These are phyloP conservation scores for Catagonus wagneri DNA, from an alignment of 2,113 vertebrate species.

Conservation along the genomic window DNA sequence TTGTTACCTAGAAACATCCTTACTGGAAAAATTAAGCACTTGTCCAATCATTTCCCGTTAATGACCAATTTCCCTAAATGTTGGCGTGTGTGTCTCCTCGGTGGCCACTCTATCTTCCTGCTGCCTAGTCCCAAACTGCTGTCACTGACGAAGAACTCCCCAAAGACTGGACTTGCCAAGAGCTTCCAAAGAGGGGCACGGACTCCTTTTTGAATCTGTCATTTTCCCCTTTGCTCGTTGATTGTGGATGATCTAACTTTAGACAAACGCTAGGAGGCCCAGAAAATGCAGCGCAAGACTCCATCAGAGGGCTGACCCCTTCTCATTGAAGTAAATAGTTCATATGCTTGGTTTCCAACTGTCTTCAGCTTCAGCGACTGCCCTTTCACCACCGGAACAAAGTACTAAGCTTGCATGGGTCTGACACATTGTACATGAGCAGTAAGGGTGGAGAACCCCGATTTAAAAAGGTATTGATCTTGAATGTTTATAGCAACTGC, in stretches of 20 bases:
- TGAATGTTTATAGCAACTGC: not conserved
- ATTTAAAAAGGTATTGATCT: not conserved
- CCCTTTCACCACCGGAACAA: not conserved
- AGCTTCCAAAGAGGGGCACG: not conserved
- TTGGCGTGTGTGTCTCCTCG: slow-evolving; percentile 7
- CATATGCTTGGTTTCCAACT: not conserved
- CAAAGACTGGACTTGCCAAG: not conserved
- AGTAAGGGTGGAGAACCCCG: not conserved
- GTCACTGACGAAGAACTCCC: slow-evolving; percentile 18
- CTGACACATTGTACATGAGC: not conserved
- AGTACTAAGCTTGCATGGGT: not conserved
- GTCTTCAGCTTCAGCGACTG: not conserved
- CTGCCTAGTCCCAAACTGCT: not conserved
- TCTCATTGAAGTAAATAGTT: not conserved
- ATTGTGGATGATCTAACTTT: not conserved
- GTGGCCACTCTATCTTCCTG: slow-evolving; percentile 20
- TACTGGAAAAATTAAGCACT: slow-evolving; percentile 61
- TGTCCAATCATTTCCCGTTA: slow-evolving; percentile 60
- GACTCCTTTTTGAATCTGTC: not conserved
- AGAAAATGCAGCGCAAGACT: not conserved
- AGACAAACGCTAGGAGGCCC: not conserved
- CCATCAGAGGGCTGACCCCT: not conserved
- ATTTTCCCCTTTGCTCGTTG: not conserved
- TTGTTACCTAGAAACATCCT: slow-evolving; percentile 75
- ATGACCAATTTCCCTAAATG: slow-evolving; percentile 58